Evolutionary conservation across 2,888 invertebrate species (phyloP), one percentile per base, ranked within the genome.

Genomic region (Esperia sulphurella): DNA sequence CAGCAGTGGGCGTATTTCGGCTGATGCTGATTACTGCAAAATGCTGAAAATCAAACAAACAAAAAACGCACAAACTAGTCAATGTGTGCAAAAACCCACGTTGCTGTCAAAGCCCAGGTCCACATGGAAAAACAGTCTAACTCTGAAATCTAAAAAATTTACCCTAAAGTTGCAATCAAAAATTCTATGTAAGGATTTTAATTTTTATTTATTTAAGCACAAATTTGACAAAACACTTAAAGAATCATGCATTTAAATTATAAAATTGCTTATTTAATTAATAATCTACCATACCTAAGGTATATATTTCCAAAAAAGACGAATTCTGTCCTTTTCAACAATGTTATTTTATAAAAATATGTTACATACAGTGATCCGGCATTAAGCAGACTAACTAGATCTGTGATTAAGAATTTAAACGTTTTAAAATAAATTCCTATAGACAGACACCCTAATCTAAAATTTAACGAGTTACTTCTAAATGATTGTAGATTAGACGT

Each of bases 1-100:
- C n/a, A n/a, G n/a, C n/a, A n/a, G n/a, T n/a, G n/a, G n/a, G n/a
- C n/a, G n/a, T n/a, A n/a, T n/a, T 21, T 5, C 5, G 21, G 5
- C 21, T 21, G 21, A 21, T 3, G 21, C 21, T 21, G 21, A 21
- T n/a, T 30, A 40, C 41, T 31, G 31, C 5, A 41, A 10, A 46
- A 46, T 30, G 81, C 86, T 86, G 84, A 65, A 86, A 86, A 75
- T 61, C 61, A 71, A 70, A 78, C 59, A 77, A 72, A 68, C 67
- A 68, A 78, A n/a, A n/a, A n/a, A n/a, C n/a, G 33, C 40, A 28
- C 21, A 72, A 68, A 62, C 75, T 71, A 79, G 62, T 58, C 84
- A 85, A 87, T 86, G 86, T 85, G 87, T 85, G 87, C 86, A 87
- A 86, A 84, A 54, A 65, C 77, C 74, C 31, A 8, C 40, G 33